Conservation (phyloP, 1,140 invertebrate species). For the Ladona fulva region DNA sequence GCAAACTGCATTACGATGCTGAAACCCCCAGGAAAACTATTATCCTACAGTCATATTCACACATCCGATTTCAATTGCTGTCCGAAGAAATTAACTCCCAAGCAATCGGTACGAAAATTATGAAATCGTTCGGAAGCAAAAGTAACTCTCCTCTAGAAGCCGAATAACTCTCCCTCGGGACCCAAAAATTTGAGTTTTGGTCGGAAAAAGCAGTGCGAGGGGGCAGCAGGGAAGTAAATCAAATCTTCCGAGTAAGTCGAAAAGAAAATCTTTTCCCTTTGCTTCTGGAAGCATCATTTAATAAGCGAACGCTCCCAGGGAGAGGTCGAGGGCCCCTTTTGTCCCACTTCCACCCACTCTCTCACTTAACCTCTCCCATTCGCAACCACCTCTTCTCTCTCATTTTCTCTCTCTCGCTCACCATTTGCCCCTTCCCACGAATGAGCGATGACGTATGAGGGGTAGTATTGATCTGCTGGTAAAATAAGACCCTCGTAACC, state of each 20-base stretch:
- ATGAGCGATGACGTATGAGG: slow-evolving; percentile 16
- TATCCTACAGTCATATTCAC: too few species aligned
- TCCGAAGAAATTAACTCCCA: too few species aligned
- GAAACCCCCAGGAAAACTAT: too few species aligned
- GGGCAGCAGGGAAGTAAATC: background rate
- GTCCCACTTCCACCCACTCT: slow-evolving; percentile 2
- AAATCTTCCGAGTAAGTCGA: background rate
- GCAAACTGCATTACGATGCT: too few species aligned
- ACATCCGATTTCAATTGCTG: too few species aligned
- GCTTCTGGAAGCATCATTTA: slow-evolving; percentile 5
- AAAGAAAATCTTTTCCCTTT: slow-evolving; percentile 7
- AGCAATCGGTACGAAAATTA: too few species aligned
- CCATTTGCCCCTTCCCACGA: background rate
- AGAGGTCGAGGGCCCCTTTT: background rate
- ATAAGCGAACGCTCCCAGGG: background rate
- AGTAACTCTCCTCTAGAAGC: too few species aligned
- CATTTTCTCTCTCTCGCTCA: background rate
- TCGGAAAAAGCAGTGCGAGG: background rate
- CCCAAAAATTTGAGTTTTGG: background rate
- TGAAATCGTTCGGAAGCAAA: too few species aligned
- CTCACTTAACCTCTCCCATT: background rate
- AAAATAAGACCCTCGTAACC: slow-evolving; percentile 11
- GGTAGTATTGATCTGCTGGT: slow-evolving; percentile 16
- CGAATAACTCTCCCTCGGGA: too few species aligned
- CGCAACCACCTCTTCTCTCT: too few species aligned